A percentile compares a stretch with the other conserved stretches of the same genome.
These are phyloP conservation scores for Luidia sarsii DNA, from an alignment of 53 echinoderm and acorn worm species.

Conservation along the genomic window DNA sequence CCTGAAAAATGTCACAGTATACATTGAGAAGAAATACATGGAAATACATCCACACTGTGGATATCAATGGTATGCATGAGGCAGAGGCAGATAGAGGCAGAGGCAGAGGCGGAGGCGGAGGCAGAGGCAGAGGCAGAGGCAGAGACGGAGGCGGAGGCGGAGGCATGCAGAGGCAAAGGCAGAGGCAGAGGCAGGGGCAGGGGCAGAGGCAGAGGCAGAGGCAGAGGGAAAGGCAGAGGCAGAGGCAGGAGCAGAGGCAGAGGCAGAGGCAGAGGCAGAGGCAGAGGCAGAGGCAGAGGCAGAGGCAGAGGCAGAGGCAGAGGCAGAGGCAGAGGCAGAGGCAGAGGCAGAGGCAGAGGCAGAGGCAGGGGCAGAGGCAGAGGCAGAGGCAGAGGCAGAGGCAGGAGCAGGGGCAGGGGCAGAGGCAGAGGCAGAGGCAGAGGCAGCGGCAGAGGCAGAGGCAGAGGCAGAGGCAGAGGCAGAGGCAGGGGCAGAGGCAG, in stretches of 20 bases:
- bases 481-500: neutral
- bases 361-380: neutral
- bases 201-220: neutral
- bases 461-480: neutral
- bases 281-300: neutral
- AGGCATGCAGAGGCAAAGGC: too few relatives aligned
- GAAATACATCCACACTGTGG: neutral
- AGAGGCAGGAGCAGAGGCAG: neutral
- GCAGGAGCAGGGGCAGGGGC: neutral
- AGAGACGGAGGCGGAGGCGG: neutral
- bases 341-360: neutral
- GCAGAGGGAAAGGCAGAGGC: too few relatives aligned
- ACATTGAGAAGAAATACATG: neutral
- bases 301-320: neutral
- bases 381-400: neutral
- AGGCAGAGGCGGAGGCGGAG: neutral
- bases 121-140: neutral
- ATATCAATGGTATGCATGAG: neutral
- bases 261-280: neutral
- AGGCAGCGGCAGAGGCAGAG: neutral
- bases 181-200: neutral
- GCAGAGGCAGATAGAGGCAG: neutral
- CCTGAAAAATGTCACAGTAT: neutral
- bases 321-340: neutral
- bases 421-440: neutral